Evolutionary conservation across 1,140 invertebrate species (phyloP).

Genomic region (Drosophila ironensis): DNA sequence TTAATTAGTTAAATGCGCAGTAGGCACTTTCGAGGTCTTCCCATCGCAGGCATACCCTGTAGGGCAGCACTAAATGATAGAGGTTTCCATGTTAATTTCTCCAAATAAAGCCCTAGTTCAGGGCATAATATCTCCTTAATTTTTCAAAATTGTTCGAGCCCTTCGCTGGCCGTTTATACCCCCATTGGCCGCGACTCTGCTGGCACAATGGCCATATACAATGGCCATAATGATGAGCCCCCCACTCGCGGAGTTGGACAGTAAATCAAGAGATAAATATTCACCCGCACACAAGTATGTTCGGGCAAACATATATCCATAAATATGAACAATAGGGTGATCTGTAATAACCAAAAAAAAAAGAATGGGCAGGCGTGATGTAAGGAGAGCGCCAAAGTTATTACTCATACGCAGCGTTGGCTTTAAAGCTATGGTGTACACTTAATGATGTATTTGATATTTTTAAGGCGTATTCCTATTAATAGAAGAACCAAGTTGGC

Average conservation of each 20-base stretch:
- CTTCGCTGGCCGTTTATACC: not conserved
- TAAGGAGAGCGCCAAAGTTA: too few species aligned
- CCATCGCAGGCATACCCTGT: not conserved
- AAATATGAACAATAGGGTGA: constrained; percentile 5
- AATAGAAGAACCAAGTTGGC: too few species aligned
- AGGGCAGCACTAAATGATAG: too few species aligned
- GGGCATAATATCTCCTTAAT: too few species aligned
- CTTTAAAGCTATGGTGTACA: too few species aligned
- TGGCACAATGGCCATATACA: constrained; percentile 17
- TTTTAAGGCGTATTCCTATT: too few species aligned
- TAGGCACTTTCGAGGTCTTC: not conserved
- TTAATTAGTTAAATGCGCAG: not conserved
- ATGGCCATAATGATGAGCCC: constrained; percentile 47
- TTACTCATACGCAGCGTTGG: not conserved
- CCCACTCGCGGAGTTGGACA: constrained; percentile 19
- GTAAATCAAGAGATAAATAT: constrained; percentile 77
- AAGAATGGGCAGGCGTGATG: too few species aligned
- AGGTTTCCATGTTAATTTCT: not conserved
- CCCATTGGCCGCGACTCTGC: not conserved
- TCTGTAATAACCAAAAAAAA: not conserved
- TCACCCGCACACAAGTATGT: constrained; percentile 10
- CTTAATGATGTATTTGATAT: too few species aligned
- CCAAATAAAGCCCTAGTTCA: not conserved
- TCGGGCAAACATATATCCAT: not conserved
- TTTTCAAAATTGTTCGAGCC: not conserved